A percentile compares a stretch with the other conserved stretches of the same genome.
These are phyloP conservation scores for Cenopis cana DNA, from an alignment of 2,888 invertebrate genomes.

Conservation along the genomic window DNA sequence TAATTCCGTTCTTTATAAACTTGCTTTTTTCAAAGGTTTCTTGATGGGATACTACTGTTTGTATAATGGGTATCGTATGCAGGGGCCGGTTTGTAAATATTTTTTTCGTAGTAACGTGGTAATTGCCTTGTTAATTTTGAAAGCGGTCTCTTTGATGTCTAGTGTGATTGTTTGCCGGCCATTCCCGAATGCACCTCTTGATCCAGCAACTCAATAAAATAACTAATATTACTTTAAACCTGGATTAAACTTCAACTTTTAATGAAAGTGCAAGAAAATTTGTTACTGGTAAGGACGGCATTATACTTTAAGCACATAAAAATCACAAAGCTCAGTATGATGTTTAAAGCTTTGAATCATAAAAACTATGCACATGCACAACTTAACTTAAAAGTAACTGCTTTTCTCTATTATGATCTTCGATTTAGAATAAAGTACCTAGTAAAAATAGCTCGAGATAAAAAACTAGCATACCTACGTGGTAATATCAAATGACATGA, in stretches of 20 bases:
- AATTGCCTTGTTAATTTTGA: conserved; percentile 80
- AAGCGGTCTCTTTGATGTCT: conserved; percentile 74
- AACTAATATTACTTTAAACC: background rate
- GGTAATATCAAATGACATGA: background rate
- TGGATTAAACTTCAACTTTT: too few species aligned
- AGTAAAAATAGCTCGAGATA: background rate
- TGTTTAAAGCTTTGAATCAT: too few species aligned
- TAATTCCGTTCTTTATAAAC: conserved; percentile 20
- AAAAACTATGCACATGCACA: background rate
- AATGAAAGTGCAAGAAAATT: too few species aligned
- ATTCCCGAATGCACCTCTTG: conserved; percentile 69
- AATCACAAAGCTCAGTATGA: too few species aligned
- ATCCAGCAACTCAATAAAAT: conserved; percentile 5
- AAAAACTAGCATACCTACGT: background rate
- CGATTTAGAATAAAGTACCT: background rate
- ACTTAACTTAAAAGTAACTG: background rate
- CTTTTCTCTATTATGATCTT: background rate
- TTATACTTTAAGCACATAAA: too few species aligned
- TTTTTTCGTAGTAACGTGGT: conserved; percentile 72
- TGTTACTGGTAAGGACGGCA: too few species aligned
- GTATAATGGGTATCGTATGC: conserved; percentile 58
- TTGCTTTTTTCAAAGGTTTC: conserved; percentile 11
- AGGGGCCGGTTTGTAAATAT: conserved; percentile 58
- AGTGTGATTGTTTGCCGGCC: conserved; percentile 70
- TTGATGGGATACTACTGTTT: conserved; percentile 45